These are phyloP conservation scores for Patella vulgata DNA, from an alignment of 1,140 invertebrate species.

Conservation along the genomic window DNA sequence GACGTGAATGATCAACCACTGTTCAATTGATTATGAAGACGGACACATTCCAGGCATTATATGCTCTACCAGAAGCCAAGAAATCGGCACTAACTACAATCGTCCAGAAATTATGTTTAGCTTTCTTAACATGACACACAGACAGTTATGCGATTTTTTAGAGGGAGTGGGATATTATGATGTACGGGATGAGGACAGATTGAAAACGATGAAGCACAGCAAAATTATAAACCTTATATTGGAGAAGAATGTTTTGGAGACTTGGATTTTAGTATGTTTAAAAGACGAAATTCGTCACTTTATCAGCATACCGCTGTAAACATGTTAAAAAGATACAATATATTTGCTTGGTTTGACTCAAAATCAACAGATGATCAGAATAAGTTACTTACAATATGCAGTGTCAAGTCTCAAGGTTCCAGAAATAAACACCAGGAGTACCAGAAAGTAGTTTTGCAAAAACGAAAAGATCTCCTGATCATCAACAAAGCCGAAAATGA, in stretches of 20 bases:
- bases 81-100: not conserved
- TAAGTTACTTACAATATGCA: no score
- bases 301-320: conserved; percentile 17
- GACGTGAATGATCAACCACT: no score
- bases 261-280: conserved; percentile 13
- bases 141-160: conserved; percentile 5
- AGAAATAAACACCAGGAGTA: no score
- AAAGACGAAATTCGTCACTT: conserved; percentile 10
- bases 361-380: no score
- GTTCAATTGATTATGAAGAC: no score
- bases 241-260: conserved; percentile 14
- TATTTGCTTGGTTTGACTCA: no score
- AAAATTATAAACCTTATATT: conserved; percentile 8
- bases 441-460: no score
- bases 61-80: not conserved
- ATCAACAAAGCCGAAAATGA: no score
- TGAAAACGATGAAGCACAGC: conserved; percentile 8
- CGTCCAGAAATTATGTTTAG: not conserved
- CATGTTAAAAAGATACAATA: conserved; percentile 16
- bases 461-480: no score
- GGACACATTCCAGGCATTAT: conserved; percentile 1
- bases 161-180: not conserved
- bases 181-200: conserved; percentile 1
- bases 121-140: not conserved
- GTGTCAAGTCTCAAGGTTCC: no score